Evolutionary conservation across 2,888 invertebrate genomes (phyloP).

Genomic region (Ophion ellenae): DNA sequence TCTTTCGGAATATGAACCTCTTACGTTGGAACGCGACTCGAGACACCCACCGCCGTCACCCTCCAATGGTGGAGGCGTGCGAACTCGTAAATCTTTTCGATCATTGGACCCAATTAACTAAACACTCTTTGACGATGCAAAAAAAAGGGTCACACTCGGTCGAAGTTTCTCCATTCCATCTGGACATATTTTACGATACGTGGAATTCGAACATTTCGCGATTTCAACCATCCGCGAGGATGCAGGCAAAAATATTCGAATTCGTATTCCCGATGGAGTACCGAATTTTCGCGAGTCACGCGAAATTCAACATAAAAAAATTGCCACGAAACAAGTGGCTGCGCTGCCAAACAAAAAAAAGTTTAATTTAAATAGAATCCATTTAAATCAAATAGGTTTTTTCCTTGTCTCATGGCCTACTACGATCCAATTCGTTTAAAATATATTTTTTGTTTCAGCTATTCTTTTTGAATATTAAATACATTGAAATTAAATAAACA

Average conservation of each 20-base stretch:
- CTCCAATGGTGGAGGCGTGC: conserved; percentile 53
- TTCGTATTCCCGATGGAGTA: background rate
- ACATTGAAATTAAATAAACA: too few relatives aligned
- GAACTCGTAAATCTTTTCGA: conserved; percentile 61
- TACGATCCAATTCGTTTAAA: too few relatives aligned
- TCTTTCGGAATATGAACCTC: conserved; percentile 53
- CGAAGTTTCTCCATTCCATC: background rate
- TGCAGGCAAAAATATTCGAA: background rate
- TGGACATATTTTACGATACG: background rate
- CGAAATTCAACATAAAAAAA: background rate
- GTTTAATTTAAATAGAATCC: too few relatives aligned
- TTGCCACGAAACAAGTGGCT: too few relatives aligned
- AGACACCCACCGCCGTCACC: conserved; percentile 35
- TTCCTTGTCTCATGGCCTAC: too few relatives aligned
- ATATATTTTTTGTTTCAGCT: too few relatives aligned
- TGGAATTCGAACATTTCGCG: background rate
- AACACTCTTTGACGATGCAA: conserved; percentile 47
- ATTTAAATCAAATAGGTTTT: too few relatives aligned
- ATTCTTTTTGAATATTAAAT: too few relatives aligned
- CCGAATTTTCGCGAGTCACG: background rate
- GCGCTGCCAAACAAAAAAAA: too few relatives aligned
- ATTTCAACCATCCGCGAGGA: background rate
- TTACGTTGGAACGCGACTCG: conserved; percentile 38
- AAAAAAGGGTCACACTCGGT: conserved; percentile 17
- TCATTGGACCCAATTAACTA: conserved; percentile 63